Evolutionary conservation across 2,888 invertebrate genomes (phyloP).

Genomic region (Leucoptera coffeella): DNA sequence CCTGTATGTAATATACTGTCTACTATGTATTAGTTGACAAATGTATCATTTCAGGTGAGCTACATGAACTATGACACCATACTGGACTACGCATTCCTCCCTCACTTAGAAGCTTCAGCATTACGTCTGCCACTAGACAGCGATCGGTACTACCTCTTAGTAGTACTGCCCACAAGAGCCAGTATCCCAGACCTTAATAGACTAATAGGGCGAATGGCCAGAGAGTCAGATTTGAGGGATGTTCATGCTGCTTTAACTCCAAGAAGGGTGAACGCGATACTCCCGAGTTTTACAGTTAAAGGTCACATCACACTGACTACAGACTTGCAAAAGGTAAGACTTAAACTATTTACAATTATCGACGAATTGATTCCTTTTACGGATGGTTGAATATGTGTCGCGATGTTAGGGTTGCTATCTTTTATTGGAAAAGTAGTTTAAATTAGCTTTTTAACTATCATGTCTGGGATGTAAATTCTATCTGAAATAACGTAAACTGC

Average conservation of each 20-base stretch:
- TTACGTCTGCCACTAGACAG: slow-evolving; percentile 76
- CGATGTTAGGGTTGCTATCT: too few species aligned
- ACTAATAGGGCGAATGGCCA: slow-evolving; percentile 58
- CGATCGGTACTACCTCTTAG: slow-evolving; percentile 68
- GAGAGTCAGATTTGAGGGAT: slow-evolving; percentile 56
- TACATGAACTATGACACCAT: slow-evolving; percentile 74
- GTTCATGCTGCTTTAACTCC: slow-evolving; percentile 63
- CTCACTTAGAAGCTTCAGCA: slow-evolving; percentile 64
- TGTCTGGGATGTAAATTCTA: too few species aligned
- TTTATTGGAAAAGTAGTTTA: too few species aligned
- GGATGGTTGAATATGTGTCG: too few species aligned
- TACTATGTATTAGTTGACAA: background rate
- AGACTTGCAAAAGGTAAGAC: slow-evolving; percentile 69
- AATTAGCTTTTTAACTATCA: too few species aligned
- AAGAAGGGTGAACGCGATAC: slow-evolving; percentile 67
- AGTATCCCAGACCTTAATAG: slow-evolving; percentile 57
- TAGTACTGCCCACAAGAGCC: slow-evolving; percentile 62
- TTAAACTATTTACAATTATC: too few species aligned
- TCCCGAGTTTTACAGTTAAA: slow-evolving; percentile 74
- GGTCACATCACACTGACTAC: slow-evolving; percentile 77
- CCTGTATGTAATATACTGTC: too few species aligned
- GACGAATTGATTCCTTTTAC: too few species aligned
- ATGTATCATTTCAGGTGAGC: slow-evolving; percentile 34
- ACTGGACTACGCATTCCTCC: slow-evolving; percentile 68
- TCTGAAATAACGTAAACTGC: too few species aligned